Evolutionary conservation across 2,113 vertebrate genomes (phyloP), one percentile per base, ranked within the genome.

Genomic region (Anolis carolinensis): DNA sequence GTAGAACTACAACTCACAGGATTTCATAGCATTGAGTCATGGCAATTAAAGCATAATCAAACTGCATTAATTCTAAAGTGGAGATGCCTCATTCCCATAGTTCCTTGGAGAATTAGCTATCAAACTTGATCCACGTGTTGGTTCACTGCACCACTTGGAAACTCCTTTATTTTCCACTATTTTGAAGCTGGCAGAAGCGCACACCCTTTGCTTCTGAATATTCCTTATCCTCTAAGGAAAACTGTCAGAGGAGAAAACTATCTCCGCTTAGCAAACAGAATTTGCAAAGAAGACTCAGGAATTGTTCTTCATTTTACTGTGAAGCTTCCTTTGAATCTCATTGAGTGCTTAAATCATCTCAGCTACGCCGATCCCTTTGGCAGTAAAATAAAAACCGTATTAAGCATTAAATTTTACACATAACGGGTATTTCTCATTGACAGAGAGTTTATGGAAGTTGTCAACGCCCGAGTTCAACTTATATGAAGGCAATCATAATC

Each of bases 351-450:
- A 96, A 95, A 95, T 95, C 92, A 95, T 92, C 85, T 86, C 50
- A 93, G 77, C 87, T 88, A 89, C 0, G 25, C 52, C 84, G 91
- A 94, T 95, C 79, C 72, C 71, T 93, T 94, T 92, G 91, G 87
- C 88, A 94, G 90, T 95, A 95, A 95, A 96, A 95, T 93, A 95
- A 96, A 94, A 95, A 92, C 87, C 88, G 52, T 94, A 95, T 95
- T 96, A 95, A 95, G 79, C 87, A 93, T 90, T 96, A 95, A 93
- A 95, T 95, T 96, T 92, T 95, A 93, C 83, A 90, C 85, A 86
- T 92, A 96, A 94, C 84, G 91, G 74, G 52, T 93, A 94, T 94
- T 95, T 94, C 83, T 93, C 90, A 94, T 91, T 95, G 95, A 95
- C 32, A 14, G 79, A 86, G 84, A 94, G 91, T 95, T 96, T 95